Evolutionary conservation across 2,888 invertebrate genomes (phyloP), one percentile per base, ranked within the genome.

Genomic region (Drosophila nr. medialis): DNA sequence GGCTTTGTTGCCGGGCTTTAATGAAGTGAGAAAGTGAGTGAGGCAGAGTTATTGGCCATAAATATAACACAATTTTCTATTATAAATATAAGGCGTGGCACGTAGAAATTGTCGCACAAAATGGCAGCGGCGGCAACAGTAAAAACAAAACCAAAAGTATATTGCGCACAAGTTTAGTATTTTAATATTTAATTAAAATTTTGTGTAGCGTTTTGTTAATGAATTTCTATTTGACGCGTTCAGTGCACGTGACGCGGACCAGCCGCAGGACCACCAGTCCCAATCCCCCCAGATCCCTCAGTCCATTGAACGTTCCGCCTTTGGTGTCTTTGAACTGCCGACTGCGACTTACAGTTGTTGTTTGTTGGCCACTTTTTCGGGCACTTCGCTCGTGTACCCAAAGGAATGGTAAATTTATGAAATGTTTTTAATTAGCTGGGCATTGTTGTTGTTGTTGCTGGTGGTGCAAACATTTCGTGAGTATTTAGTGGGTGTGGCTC

Each of bases 111-210:
- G 86, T 86, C 73, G 66, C 83, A 64, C 64, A 64, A 73, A 54
- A 18, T 50, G 49, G 49, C 29, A 29, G 29, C n/a, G 18, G 10
- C 11, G 29, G 27, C 55, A 56, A 53, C 29, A 49, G 6, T 11
- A 59, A 49, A 27, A 58, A 54, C 24, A 48, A 40, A n/a, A 62
- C 32, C 18, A 32, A 45, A 42, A 42, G 15, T 75, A 85, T 75
- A 77, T 81, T 80, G 75, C 75, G 75, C 58, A 73, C 54, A 87
- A 84, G 72, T 88, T 86, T 89, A 79, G 77, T 86, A 86, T 84
- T 86, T 86, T 86, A 86, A 86, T 86, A 86, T 86, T 86, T 86
- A 86, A 86, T 86, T 88, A 86, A 88, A 86, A 86, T 86, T 79
- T 86, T 84, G 89, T 86, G 79, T 89, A 86, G 83, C 86, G 77